These are phyloP conservation scores for Syngnathus rostellatus DNA, from an alignment of 2,797 vertebrate species.

Conservation along the genomic window DNA sequence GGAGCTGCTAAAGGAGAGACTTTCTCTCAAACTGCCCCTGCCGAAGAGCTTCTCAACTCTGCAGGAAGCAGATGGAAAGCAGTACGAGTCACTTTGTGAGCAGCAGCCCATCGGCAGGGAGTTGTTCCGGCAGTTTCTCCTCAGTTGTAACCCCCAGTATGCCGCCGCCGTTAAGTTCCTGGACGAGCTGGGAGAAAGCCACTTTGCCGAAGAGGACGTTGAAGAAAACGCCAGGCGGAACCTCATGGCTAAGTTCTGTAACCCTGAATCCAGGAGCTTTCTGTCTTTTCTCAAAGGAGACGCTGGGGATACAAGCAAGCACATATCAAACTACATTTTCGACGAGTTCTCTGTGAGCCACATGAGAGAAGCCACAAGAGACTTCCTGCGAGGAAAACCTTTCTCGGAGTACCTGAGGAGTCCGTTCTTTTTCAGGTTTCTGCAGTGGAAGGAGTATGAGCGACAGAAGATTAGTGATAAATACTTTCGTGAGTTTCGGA, in stretches of 20 bases:
- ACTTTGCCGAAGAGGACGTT: conserved; percentile 63
- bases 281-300: conserved; percentile 68
- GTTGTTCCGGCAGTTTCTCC: conserved; percentile 77
- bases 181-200: conserved; percentile 72
- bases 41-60: conserved; percentile 49
- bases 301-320: conserved; percentile 56
- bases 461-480: conserved; percentile 74
- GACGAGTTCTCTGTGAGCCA: conserved; percentile 43
- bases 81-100: conserved; percentile 78
- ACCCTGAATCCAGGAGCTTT: conserved; percentile 50
- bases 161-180: conserved; percentile 66
- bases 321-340: conserved; percentile 57
- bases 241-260: conserved; percentile 69
- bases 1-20: conserved; percentile 69
- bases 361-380: conserved; percentile 64
- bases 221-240: conserved; percentile 56
- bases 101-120: conserved; percentile 79
- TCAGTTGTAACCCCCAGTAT: conserved; percentile 60
- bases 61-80: conserved; percentile 27
- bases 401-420: conserved; percentile 77
- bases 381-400: conserved; percentile 73
- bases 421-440: conserved; percentile 72
- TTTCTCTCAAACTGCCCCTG: conserved; percentile 67
- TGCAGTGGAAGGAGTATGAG: conserved; percentile 85
- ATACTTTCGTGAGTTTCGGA: conserved; percentile 81